Evolutionary conservation across 2,888 invertebrate species (phyloP), one percentile per base, ranked within the genome.

Genomic region (Blastobasis adustella): DNA sequence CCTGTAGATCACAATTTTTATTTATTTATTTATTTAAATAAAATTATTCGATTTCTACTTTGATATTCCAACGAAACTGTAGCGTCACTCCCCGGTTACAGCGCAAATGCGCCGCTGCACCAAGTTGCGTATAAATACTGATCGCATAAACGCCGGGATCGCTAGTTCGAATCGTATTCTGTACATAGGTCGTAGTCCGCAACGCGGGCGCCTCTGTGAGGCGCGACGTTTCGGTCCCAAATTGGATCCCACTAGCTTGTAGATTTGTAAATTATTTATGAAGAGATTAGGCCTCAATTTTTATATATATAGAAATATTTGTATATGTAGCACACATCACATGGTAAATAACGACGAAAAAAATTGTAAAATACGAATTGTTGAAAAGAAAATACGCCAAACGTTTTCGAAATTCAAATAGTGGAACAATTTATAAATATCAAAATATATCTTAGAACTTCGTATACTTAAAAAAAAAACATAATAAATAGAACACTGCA

Each of bases 261-360:
- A 63, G 61, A 62, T 58, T 61, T 56, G 62, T 63, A 62, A 61
- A 63, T 62, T 58, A 58, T 58, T 59, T 61, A 54, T 51, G 50
- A 54, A 49, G 59, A 60, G 51, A 58, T 57, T 60, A 59, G 63
- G 61, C 63, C 60, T 59, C 57, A 56, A 47, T 52, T 57, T 57
- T 58, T 59, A 23, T 23, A 23, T 54, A 56, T 54, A 56, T 44
- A 50, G 47, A 53, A 46, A 57, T 62, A 60, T 60, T 55, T 62
- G 61, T 62, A 62, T 65, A 61, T 61, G 55, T 57, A 57, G 61
- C 62, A 59, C 61, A 55, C 65, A 65, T 65, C 62, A 65, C 61
- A 62, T 58, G 56, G 61, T 57, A 59, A 60, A 53, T 53, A 47
- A 37, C 50, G 44, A 50, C 45, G n/a, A 46, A 10, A 54, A 47